phyloP scores from a whole-genome alignment of 2,888 invertebrate genomes.

The Brachycybe producta region DNA sequence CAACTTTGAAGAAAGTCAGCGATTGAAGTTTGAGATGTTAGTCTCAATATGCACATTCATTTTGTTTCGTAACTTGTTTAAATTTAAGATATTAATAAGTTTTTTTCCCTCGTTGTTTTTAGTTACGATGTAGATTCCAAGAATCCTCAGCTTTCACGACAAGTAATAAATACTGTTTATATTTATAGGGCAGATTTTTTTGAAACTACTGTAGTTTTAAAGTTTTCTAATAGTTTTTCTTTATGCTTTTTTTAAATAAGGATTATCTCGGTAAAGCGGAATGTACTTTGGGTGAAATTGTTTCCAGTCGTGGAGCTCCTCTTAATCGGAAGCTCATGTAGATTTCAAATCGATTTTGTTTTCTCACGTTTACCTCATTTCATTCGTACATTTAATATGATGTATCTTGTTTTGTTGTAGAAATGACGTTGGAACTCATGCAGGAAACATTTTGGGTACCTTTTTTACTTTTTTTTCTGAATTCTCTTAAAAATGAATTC shows the following conservation, averaged over 20 bases:
- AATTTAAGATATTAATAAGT: neutral
- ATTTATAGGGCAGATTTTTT: too few relatives aligned
- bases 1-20: slow-evolving; percentile 39
- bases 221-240: neutral
- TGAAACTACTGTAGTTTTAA: slow-evolving; percentile 1
- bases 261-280: slow-evolving; percentile 37
- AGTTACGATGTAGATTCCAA: slow-evolving; percentile 21
- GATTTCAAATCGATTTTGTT: slow-evolving; percentile 10
- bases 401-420: neutral
- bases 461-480: too few relatives aligned
- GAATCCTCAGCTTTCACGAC: neutral
- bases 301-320: slow-evolving; percentile 27
- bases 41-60: slow-evolving; percentile 23
- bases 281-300: slow-evolving; percentile 40
- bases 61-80: slow-evolving; percentile 17
- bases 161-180: too few relatives aligned
- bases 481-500: too few relatives aligned
- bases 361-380: neutral
- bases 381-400: neutral
- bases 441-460: too few relatives aligned
- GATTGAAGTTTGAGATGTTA: slow-evolving; percentile 34
- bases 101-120: neutral
- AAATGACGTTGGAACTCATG: neutral
- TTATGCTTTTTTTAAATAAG: slow-evolving; percentile 11
- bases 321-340: slow-evolving; percentile 24